Percentiles rank a stretch among this genome's conserved stretches.
phyloP scores from a whole-genome alignment of 2,797 vertebrate species.

The Sebastes alutus region DNA sequence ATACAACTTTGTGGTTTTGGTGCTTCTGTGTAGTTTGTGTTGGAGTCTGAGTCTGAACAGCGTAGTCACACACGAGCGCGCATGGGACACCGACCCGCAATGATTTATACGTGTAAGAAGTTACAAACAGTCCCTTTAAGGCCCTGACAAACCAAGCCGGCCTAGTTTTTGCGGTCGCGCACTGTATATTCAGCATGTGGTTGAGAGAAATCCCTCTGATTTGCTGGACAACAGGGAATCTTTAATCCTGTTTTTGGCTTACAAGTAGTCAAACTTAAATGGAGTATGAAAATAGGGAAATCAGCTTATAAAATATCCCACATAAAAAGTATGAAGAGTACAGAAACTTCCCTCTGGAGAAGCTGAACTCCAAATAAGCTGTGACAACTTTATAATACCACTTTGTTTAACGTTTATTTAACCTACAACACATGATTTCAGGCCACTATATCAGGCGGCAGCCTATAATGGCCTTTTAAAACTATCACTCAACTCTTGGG shows the following conservation, averaged over 20 bases:
- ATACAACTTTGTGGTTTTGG: too few relatives aligned
- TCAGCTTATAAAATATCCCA: background rate
- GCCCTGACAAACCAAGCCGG: too few relatives aligned
- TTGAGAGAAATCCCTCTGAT: too few relatives aligned
- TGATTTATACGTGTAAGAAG: too few relatives aligned
- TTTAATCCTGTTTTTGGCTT: background rate
- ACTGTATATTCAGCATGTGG: too few relatives aligned
- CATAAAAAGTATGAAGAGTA: background rate
- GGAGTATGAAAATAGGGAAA: background rate
- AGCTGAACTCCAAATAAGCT: background rate
- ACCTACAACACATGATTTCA: background rate
- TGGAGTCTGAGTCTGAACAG: too few relatives aligned
- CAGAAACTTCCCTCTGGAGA: background rate
- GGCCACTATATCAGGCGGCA: background rate
- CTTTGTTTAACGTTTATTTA: conserved; percentile 35
- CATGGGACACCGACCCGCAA: too few relatives aligned
- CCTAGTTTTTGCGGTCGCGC: too few relatives aligned
- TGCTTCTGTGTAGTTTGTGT: too few relatives aligned
- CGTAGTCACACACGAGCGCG: too few relatives aligned
- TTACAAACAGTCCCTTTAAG: too few relatives aligned
- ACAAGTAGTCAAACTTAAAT: background rate
- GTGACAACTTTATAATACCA: background rate
- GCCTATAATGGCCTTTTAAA: conserved; percentile 30
- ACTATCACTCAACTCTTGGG: conserved; percentile 13
- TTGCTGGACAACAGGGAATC: background rate